A percentile compares a stretch with the other conserved stretches of the same genome.
phyloP scores from a whole-genome alignment of 2,888 invertebrate genomes.

The Leptinotarsa peninsularis region DNA sequence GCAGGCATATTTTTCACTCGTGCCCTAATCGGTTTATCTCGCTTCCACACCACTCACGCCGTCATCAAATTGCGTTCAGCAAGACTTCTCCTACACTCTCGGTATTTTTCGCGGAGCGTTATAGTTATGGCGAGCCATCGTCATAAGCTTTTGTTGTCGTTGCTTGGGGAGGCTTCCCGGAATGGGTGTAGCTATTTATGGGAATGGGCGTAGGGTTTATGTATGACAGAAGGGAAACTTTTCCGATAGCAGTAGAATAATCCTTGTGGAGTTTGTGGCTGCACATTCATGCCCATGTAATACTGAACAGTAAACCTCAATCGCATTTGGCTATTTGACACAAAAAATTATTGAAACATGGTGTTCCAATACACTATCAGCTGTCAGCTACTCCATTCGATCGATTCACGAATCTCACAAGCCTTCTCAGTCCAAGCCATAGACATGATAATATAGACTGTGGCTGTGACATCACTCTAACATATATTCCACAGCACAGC shows the following conservation, averaged over 20 bases:
- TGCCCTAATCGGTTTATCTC: conserved; percentile 8
- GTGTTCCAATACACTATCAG: too few relatives aligned
- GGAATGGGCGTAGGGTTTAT: background rate
- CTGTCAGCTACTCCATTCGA: too few relatives aligned
- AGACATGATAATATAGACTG: too few relatives aligned
- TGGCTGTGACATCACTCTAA: too few relatives aligned
- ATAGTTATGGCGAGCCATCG: conserved; percentile 10
- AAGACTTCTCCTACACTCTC: background rate
- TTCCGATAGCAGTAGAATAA: background rate
- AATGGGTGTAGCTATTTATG: background rate
- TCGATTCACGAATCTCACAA: too few relatives aligned
- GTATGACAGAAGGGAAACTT: background rate
- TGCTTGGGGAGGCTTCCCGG: background rate
- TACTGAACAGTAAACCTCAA: too few relatives aligned
- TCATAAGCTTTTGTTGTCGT: conserved; percentile 4
- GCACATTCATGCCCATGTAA: too few relatives aligned
- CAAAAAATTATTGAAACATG: too few relatives aligned
- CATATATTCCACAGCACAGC: too few relatives aligned
- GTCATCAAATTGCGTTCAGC: conserved; percentile 12
- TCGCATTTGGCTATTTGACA: too few relatives aligned
- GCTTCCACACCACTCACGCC: conserved; percentile 18
- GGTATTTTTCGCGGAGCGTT: conserved; percentile 4
- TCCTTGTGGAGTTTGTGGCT: too few relatives aligned
- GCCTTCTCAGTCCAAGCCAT: too few relatives aligned
- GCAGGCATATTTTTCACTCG: conserved; percentile 13